Evolutionary conservation across 2,888 invertebrate species (phyloP), one percentile per base, ranked within the genome.

Genomic region (Aspidiotus destructor): DNA sequence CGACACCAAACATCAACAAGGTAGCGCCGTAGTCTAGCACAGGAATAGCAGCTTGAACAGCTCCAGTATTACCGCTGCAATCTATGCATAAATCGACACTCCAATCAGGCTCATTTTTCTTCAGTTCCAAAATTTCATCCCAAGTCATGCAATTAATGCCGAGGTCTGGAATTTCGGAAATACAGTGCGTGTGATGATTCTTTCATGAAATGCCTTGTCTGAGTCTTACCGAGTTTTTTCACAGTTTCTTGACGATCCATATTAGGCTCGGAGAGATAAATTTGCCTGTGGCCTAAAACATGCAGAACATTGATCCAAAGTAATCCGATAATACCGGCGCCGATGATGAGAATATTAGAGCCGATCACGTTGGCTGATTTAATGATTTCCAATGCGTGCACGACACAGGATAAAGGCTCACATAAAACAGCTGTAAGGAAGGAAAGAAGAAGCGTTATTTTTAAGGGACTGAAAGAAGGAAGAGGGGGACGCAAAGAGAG

Each of bases 261-360:
- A 74, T 85, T 85, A 72, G 85, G 84, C 74, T 88, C 88, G 0
- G 85, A 85, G 7, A 88, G 80, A 0, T 85, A 86, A 1, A 88
- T 86, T 10, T 83, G 84, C 41, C 84, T 79, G 73, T 86, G 85
- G 0, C 88, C 88, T 57, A 85, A 84, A 8, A 84, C 80, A 74
- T 88, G 87, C 1, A 88, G 79, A 0, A 82, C 76, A 0, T 82
- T 81, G 0, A 83, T 77, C 86, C 87, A 88, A 0, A 88, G 77
- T 16, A 79, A 73, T 74, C 88, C 87, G 72, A 88, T 87, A 60
- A 88, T 87, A 1, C 88, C 88, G 65, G 87, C 86, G 0, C 88
- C 88, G 0, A 82, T 79, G 0, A 88, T 77, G 0, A 87, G 79
- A 16, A 87, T 82, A 71, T 81, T 83, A 52, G 80, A 75, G 0